phyloP scores from a whole-genome alignment of 2,888 invertebrate species.

The Protonemura montana region DNA sequence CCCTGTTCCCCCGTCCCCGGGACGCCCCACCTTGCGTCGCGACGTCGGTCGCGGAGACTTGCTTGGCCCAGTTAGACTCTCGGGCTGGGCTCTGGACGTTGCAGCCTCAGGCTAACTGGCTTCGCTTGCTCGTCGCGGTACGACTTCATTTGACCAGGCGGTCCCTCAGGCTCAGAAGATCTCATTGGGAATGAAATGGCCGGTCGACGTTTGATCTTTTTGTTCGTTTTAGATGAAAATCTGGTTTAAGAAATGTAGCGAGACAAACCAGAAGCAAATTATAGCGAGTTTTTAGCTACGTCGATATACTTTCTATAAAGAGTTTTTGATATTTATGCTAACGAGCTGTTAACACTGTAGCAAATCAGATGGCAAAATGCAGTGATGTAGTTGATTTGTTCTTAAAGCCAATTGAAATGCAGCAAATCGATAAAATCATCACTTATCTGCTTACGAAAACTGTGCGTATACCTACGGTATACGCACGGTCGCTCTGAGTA shows the following conservation, averaged over 20 bases:
- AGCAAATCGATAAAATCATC: too few relatives aligned
- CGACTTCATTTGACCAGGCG: not conserved
- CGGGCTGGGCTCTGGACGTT: not conserved
- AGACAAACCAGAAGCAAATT: not conserved
- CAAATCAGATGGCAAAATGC: too few relatives aligned
- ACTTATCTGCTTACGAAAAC: too few relatives aligned
- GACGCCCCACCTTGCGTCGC: conserved; percentile 32
- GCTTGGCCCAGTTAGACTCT: conserved; percentile 42
- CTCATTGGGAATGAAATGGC: not conserved
- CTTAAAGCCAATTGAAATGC: too few relatives aligned
- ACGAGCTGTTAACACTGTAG: too few relatives aligned
- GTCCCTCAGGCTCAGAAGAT: not conserved
- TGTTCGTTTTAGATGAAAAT: not conserved
- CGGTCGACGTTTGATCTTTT: not conserved
- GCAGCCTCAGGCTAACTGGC: not conserved
- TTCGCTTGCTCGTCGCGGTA: not conserved
- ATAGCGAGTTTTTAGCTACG: too few relatives aligned
- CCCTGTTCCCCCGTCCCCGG: conserved; percentile 37
- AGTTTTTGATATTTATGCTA: too few relatives aligned
- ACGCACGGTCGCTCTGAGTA: too few relatives aligned
- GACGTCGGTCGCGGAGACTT: not conserved
- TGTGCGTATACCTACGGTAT: too few relatives aligned
- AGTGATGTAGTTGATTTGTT: too few relatives aligned
- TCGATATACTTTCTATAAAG: too few relatives aligned
- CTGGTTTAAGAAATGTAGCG: not conserved